A percentile compares a stretch with the other conserved stretches of the same genome.
Conservation (phyloP, 2,888 invertebrate species). For the Drosophila gaucha region DNA sequence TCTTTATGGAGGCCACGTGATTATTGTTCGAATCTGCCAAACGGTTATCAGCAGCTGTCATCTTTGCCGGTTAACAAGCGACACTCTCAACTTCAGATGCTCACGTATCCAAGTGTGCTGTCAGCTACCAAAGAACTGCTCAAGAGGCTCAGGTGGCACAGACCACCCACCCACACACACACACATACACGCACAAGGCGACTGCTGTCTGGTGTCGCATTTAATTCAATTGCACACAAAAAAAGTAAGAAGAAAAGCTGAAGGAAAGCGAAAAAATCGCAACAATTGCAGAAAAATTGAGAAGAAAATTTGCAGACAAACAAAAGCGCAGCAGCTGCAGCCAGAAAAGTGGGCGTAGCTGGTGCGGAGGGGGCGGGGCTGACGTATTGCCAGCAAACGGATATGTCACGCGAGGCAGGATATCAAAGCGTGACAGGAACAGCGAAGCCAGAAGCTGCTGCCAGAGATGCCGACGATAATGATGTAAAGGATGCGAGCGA, state of each 20-base stretch:
- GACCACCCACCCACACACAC: not conserved
- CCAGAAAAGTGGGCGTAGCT: conserved; percentile 4
- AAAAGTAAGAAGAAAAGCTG: conserved; percentile 5
- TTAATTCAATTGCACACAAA: conserved; percentile 74
- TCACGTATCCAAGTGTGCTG: conserved; percentile 39
- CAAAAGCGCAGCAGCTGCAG: conserved; percentile 60
- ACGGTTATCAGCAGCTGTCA: conserved; percentile 53
- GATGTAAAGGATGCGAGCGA: conserved; percentile 3
- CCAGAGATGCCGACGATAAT: not conserved
- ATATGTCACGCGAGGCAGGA: conserved; percentile 76
- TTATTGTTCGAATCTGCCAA: conserved; percentile 39
- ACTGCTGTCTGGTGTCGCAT: conserved; percentile 64
- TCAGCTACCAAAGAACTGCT: conserved; percentile 37
- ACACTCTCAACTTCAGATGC: conserved; percentile 31
- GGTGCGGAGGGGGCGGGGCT: not conserved
- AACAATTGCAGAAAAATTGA: conserved; percentile 64
- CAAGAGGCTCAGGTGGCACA: conserved; percentile 61
- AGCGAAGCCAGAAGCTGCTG: conserved; percentile 38
- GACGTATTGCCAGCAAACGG: conserved; percentile 55
- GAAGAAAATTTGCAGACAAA: conserved; percentile 54
- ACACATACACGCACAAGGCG: conserved; percentile 1
- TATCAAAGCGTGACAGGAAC: conserved; percentile 76
- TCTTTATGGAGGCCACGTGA: conserved; percentile 35
- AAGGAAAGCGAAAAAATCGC: conserved; percentile 43
- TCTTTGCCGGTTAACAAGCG: conserved; percentile 61